Evolutionary conservation across 2,888 invertebrate genomes (phyloP), one percentile per base, ranked within the genome.

Genomic region (Crocallis elinguaria): DNA sequence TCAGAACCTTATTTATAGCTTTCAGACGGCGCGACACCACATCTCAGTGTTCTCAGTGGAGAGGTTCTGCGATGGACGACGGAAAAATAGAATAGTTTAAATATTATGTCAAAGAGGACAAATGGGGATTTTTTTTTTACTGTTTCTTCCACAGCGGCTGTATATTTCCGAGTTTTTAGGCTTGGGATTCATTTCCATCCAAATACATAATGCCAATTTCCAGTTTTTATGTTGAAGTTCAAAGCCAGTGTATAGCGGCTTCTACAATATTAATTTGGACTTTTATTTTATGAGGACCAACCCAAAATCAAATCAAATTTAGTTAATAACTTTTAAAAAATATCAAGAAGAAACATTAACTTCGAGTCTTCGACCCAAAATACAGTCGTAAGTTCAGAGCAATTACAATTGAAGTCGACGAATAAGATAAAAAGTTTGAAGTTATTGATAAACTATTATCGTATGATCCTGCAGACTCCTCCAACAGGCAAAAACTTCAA

Each of bases 1-100:
- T 52, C 43, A 25, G 14, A 17, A n/a, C 12, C n/a, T 53, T 53
- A 48, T 53, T 53, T 53, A 46, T 53, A 52, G 19, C 41, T 19
- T 29, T 46, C 30, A 43, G 41, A 41, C 41, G 41, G 41, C 16
- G 51, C 41, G 44, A 42, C 46, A 41, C 29, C 32, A 46, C 25
- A 42, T 42, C n/a, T n/a, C n/a, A n/a, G n/a, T n/a, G n/a, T n/a
- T n/a, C 43, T 23, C 19, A 8, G 42, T 25, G 30, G 43, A 17
- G 19, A 36, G 19, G n/a, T 23, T 38, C 17, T 43, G 23, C 42
- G 35, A 45, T 17, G 5, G 36, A 39, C 23, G 36, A 17, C 25
- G 16, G n/a, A 30, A 14, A 36, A 32, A 21, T 23, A 29, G 27
- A 19, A 36, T 1, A 37, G 9, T 23, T 44, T 17, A 19, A 19